Conservation (phyloP, 2,797 vertebrate species). For the Neosalanx taihuensis region DNA sequence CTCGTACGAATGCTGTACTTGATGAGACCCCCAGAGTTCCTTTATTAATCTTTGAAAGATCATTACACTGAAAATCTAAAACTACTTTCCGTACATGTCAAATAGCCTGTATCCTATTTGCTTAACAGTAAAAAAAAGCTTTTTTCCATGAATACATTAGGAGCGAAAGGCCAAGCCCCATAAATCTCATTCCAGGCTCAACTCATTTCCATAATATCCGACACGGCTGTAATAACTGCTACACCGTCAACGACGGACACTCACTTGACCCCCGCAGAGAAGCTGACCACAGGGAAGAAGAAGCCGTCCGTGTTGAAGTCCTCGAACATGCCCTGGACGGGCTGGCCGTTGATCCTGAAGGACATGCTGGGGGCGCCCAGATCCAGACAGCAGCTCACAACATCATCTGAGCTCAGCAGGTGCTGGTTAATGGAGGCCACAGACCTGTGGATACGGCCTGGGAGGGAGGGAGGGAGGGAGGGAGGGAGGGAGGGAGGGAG, state of each 20-base stretch:
- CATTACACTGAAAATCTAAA: too few species aligned
- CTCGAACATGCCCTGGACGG: constrained; percentile 99
- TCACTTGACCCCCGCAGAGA: constrained; percentile 98
- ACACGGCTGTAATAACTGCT: neutral
- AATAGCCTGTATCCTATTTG: too few species aligned
- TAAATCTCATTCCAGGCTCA: neutral
- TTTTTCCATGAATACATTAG: too few species aligned
- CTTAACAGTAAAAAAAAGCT: too few species aligned
- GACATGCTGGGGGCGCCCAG: constrained; percentile 96
- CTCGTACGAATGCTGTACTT: too few species aligned
- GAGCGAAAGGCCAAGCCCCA: neutral
- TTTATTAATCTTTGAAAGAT: too few species aligned
- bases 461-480: constrained; percentile 19
- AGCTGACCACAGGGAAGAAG: constrained; percentile 97
- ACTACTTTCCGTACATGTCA: too few species aligned
- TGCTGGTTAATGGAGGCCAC: constrained; percentile 98
- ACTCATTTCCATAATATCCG: neutral
- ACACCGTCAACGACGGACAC: constrained; percentile 44
- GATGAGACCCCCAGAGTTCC: too few species aligned
- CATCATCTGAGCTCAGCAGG: constrained; percentile 91
- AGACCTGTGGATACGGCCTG: constrained; percentile 90
- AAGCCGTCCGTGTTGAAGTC: constrained; percentile 95
- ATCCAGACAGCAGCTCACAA: constrained; percentile 98
- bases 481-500: constrained; percentile 16
- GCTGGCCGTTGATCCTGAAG: constrained; percentile 98